phyloP scores from a whole-genome alignment of 2,888 invertebrate genomes.

The Tetheella fluctuosa region DNA sequence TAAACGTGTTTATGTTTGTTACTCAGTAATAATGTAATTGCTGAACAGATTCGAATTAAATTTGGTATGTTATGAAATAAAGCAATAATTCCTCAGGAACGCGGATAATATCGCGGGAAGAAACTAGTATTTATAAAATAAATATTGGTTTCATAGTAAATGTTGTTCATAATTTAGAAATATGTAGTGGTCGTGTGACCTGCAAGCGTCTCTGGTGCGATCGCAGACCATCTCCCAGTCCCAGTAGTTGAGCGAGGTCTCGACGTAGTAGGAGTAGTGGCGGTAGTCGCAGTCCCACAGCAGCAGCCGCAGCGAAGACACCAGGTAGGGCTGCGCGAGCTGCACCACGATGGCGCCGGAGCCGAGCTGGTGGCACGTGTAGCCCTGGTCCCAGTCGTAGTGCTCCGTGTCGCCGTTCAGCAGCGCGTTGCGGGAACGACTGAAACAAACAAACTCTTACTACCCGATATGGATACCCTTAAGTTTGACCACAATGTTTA shows the following conservation, averaged over 20 bases:
- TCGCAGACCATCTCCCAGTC: conserved; percentile 97
- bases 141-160: no score
- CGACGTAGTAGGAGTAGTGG: conserved; percentile 97
- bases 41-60: no score
- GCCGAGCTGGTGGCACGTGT: conserved; percentile 98
- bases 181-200: no score
- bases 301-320: conserved; percentile 94
- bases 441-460: conserved; percentile 43
- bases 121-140: no score
- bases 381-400: conserved; percentile 99
- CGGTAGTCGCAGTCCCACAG: conserved; percentile 99
- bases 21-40: no score
- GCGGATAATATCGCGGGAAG: no score
- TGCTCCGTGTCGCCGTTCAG: conserved; percentile 97
- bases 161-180: no score
- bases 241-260: conserved; percentile 95
- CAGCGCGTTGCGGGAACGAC: conserved; percentile 95
- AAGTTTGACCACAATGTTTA: no score
- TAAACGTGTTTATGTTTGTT: no score
- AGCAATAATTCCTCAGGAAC: no score
- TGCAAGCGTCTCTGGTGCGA: conserved; percentile 92
- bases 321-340: conserved; percentile 97
- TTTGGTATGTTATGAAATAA: no score
- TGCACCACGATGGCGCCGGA: conserved; percentile 97
- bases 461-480: no score